Conservation (phyloP, 2,113 vertebrate species). For the Phalacrocorax aristotelis region DNA sequence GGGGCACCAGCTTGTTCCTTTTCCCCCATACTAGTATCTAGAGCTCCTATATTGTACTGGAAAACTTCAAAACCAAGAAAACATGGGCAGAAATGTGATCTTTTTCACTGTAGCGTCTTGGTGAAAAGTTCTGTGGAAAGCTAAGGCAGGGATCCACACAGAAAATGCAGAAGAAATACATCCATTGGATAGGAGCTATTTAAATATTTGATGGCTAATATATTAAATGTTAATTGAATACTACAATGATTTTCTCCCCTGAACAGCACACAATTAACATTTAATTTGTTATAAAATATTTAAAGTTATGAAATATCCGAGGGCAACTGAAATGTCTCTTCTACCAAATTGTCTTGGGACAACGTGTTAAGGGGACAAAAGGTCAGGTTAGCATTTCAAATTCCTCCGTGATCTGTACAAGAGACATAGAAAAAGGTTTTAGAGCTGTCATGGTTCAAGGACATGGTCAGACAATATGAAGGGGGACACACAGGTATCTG, state of each 20-base stretch:
- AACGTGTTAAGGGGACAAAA: slow-evolving; percentile 62
- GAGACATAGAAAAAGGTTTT: slow-evolving; percentile 3
- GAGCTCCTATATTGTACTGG: neutral
- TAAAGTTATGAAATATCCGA: slow-evolving; percentile 79
- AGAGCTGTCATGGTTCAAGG: neutral
- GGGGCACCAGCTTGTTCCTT: neutral
- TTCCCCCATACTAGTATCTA: neutral
- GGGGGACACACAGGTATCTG: neutral
- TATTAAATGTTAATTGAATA: slow-evolving; percentile 84
- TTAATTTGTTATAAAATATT: slow-evolving; percentile 84
- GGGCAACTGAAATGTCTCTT: slow-evolving; percentile 73
- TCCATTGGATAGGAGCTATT: slow-evolving; percentile 60
- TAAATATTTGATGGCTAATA: slow-evolving; percentile 85
- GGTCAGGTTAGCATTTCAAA: slow-evolving; percentile 62
- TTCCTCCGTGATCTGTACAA: slow-evolving; percentile 11
- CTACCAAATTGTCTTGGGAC: slow-evolving; percentile 65
- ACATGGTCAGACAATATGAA: neutral
- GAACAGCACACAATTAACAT: slow-evolving; percentile 82
- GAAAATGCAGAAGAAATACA: slow-evolving; percentile 54
- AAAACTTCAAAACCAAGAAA: neutral
- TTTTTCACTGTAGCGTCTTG: neutral
- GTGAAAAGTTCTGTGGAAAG: neutral
- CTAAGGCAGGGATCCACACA: neutral
- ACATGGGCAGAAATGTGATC: neutral
- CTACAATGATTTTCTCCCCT: slow-evolving; percentile 73